These are phyloP conservation scores for Intellagama lesueurii DNA, from an alignment of 2,797 vertebrate species.

Conservation along the genomic window DNA sequence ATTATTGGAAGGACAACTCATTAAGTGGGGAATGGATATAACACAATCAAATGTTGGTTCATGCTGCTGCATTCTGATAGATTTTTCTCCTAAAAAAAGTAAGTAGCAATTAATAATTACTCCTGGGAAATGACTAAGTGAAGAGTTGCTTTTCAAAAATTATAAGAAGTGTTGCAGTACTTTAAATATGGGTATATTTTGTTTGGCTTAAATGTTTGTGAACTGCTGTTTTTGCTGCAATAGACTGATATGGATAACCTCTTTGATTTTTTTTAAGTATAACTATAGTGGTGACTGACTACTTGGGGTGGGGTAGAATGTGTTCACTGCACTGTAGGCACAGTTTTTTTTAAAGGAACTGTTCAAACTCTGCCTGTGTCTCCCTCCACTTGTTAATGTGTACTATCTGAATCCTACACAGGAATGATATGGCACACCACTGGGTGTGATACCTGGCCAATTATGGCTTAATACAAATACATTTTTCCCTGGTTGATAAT, in stretches of 20 bases:
- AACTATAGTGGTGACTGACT: background rate
- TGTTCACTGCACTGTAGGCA: background rate
- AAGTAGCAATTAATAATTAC: background rate
- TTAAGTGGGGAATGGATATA: background rate
- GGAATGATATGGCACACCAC: background rate
- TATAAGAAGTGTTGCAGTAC: too few relatives aligned
- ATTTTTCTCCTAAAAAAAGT: background rate
- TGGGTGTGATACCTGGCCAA: background rate
- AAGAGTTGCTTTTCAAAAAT: background rate
- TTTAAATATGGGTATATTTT: too few relatives aligned
- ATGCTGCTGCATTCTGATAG: background rate
- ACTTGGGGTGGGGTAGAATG: background rate
- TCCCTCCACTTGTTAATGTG: background rate
- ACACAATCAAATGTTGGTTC: background rate
- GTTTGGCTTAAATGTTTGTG: too few relatives aligned
- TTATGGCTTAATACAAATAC: background rate
- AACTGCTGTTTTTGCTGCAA: too few relatives aligned
- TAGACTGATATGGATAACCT: too few relatives aligned
- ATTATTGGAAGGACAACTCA: background rate
- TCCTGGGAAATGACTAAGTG: background rate
- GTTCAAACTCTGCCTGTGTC: background rate
- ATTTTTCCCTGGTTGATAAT: background rate
- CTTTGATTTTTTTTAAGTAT: background rate
- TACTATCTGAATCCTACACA: background rate
- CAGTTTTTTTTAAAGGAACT: background rate